Conservation (phyloP, 2,888 invertebrate genomes). For the Yponomeuta plumbellus region DNA sequence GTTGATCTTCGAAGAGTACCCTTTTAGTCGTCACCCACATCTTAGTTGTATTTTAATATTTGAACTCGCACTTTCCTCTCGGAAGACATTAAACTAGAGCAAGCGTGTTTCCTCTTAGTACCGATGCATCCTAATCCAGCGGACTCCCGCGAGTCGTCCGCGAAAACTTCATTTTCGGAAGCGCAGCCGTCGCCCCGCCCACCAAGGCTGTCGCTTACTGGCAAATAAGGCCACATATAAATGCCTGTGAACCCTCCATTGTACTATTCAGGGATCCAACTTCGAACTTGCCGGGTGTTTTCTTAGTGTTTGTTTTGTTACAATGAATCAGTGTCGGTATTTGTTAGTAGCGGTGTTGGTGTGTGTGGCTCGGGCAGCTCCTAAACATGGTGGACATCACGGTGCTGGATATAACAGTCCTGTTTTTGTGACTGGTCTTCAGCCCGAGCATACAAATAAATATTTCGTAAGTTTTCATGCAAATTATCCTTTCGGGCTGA, state of each 20-base stretch:
- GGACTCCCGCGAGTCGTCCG: constrained; percentile 18
- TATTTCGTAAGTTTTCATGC: constrained; percentile 75
- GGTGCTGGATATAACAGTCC: constrained; percentile 34
- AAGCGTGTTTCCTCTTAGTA: background rate
- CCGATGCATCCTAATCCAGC: constrained; percentile 9
- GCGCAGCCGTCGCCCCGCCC: constrained; percentile 34
- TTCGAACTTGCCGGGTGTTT: constrained; percentile 44
- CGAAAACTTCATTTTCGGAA: constrained; percentile 68
- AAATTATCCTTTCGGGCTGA: no score
- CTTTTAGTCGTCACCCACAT: no score
- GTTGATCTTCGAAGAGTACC: no score
- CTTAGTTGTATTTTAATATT: no score
- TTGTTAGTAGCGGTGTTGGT: constrained; percentile 42
- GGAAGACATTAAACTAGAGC: background rate
- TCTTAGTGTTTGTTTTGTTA: constrained; percentile 26
- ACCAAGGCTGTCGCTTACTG: constrained; percentile 52
- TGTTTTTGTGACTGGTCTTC: constrained; percentile 51
- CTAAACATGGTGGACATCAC: constrained; percentile 34
- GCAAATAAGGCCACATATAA: constrained; percentile 72
- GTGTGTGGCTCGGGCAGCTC: constrained; percentile 40
- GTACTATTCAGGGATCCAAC: constrained; percentile 55
- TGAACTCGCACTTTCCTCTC: no score
- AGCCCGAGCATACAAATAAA: constrained; percentile 35
- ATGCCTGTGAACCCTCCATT: constrained; percentile 58
- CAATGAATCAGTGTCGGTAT: constrained; percentile 45